Base-by-base conservation (phyloP, 1,140 invertebrate genomes). In the Drosophila sturtevanti region DNA sequence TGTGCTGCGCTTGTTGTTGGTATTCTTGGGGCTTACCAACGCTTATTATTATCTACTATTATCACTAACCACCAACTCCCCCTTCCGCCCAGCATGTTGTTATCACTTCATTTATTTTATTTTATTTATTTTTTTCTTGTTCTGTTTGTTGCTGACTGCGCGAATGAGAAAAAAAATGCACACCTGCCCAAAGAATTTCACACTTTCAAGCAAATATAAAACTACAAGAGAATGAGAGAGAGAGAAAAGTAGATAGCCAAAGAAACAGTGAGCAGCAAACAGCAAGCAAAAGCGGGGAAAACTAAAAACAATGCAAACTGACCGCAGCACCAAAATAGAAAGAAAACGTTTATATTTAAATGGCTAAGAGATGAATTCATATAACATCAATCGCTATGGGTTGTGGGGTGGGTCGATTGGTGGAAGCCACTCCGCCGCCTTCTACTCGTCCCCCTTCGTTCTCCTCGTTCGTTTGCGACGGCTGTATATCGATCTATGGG, bases 161-260 rank as follows among this genome's bases (percentile, higher is more conserved):
- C 60, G 58, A 60, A 56, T 63, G 51, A 11, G 16, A 21, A 48
- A 65, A 78, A 60, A 84, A 76, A 76, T 84, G 80, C 77, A 84
- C 84, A 87, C 85, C 84, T 87, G 84, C 84, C 64, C 71, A 64
- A 84, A 69, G 84, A 89, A 87, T 87, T 89, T 87, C 79, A 87
- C 84, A 87, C 84, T 77, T 69, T 68, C 27, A 64, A 62, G 67
- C 52, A 62, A 58, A 72, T 68, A 68, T 58, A 56, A 4, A 52
- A 41, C 38, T 21, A 41, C 18, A 22, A 65, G 10, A 65, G 35
- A 21, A 14, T 5, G 56, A 51, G 34, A 21, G 2, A 48, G 41
- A 11, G 16, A 48, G 18, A 0, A 16, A 44, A 9, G 6, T 44
- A 24, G 34, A 27, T 9, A 56, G 10, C 22, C 37, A 34, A 52